Percentiles rank a stretch among this genome's conserved stretches.
Conservation (phyloP, 2,797 vertebrate genomes). For the Eupleurogrammus muticus region DNA sequence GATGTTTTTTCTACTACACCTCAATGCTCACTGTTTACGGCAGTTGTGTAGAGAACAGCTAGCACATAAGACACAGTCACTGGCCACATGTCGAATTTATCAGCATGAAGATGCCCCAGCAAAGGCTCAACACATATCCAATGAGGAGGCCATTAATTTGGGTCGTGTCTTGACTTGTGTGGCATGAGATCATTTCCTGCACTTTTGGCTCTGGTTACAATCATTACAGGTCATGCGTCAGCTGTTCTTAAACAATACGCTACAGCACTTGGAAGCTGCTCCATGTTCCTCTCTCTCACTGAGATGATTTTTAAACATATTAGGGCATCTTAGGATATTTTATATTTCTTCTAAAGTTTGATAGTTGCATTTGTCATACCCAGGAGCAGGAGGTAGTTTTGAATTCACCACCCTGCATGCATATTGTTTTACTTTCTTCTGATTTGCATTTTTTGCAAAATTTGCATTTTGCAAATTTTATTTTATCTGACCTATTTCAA, state of each 20-base stretch:
- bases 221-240: neutral
- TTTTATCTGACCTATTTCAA: conserved; percentile 47
- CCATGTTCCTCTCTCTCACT: neutral
- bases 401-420: conserved; percentile 29
- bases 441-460: conserved; percentile 48
- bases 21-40: neutral
- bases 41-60: neutral
- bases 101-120: neutral
- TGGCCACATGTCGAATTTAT: neutral
- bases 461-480: too few relatives aligned
- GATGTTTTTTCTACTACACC: neutral
- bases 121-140: conserved; percentile 16
- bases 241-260: conserved; percentile 9
- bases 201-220: conserved; percentile 26
- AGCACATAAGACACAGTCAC: neutral
- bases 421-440: conserved; percentile 10
- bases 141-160: conserved; percentile 12
- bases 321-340: neutral
- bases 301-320: conserved; percentile 18
- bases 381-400: conserved; percentile 11
- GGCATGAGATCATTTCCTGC: conserved; percentile 40
- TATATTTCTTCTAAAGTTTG: neutral
- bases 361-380: neutral
- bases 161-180: conserved; percentile 37
- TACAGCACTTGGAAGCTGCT: neutral